phyloP scores from a whole-genome alignment of 2,888 invertebrate genomes.

The Meta bourneti region DNA sequence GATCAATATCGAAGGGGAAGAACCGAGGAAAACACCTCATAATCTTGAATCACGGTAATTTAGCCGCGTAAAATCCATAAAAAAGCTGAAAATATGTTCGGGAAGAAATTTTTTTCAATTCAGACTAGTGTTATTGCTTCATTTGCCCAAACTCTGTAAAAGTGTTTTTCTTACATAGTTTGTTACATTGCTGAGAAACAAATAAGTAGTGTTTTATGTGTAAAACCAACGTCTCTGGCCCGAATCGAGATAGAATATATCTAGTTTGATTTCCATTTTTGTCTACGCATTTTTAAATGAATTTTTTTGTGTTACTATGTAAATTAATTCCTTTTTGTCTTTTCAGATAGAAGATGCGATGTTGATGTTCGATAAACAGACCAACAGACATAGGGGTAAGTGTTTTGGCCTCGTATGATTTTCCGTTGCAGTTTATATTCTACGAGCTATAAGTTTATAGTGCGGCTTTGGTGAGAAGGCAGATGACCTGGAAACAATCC shows the following conservation, averaged over 20 bases:
- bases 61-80: background rate
- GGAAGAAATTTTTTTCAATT: background rate
- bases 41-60: no score
- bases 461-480: no score
- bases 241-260: background rate
- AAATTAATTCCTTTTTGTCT: constrained; percentile 19
- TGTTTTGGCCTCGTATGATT: background rate
- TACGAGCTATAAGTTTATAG: no score
- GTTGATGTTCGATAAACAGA: constrained; percentile 99
- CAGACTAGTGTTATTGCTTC: background rate
- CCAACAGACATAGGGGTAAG: constrained; percentile 97
- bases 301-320: background rate
- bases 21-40: no score
- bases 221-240: background rate
- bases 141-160: constrained; percentile 23
- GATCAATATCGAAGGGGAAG: no score
- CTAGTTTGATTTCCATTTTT: background rate
- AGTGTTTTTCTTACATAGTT: constrained; percentile 1
- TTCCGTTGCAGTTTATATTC: no score
- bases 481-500: no score
- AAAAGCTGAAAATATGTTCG: background rate
- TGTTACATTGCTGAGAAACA: constrained; percentile 3
- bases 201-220: background rate
- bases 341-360: constrained; percentile 99
- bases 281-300: background rate